Conservation (phyloP, 2,113 vertebrate genomes). For the Mus musculus region GRCm39 chr12:69429501-69430000, state of each 20-base stretch:
- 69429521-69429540: no score
- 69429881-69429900: conserved; percentile 30
- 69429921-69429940: not conserved
- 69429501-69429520: not conserved
- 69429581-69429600: not conserved
- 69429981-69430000: not conserved
- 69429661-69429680: conserved; percentile 26
- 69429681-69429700: conserved; percentile 32
- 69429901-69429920: conserved; percentile 22
- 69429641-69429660: not conserved
- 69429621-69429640: not conserved
- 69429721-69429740: not conserved
- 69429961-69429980: conserved; percentile 25
- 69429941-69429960: not conserved
- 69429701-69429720: conserved; percentile 43
- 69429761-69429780: conserved; percentile 50
- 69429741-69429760: conserved; percentile 14
- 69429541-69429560: not conserved
- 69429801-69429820: conserved; percentile 30
- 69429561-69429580: not conserved
- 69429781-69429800: not conserved
- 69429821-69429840: conserved; percentile 19
- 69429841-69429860: not conserved
- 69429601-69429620: not conserved
- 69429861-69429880: conserved; percentile 51